Conservation (phyloP, 2,888 invertebrate species). For the Drosophila subquinaria region DNA sequence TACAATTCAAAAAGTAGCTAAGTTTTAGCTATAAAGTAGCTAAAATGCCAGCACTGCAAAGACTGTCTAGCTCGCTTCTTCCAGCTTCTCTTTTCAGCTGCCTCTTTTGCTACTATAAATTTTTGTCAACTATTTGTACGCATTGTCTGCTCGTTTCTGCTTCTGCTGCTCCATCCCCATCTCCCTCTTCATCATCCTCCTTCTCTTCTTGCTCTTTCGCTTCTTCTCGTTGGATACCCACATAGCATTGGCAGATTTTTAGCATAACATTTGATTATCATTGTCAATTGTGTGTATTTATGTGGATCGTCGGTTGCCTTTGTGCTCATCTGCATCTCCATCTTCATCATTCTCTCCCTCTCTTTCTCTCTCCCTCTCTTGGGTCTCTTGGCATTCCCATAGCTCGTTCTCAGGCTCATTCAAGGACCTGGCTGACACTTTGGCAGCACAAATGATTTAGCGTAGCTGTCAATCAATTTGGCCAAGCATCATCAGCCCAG, state of each 20-base stretch:
- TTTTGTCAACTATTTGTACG: constrained; percentile 82
- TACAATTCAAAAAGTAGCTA: not conserved
- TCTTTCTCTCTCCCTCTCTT: not conserved
- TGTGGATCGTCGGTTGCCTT: constrained; percentile 70
- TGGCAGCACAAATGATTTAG: constrained; percentile 78
- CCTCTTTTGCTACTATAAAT: constrained; percentile 75
- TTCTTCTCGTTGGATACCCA: constrained; percentile 18
- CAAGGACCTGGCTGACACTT: constrained; percentile 57
- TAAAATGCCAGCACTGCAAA: not conserved
- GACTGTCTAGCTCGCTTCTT: constrained; percentile 35
- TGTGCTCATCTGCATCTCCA: constrained; percentile 43
- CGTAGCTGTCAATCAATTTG: constrained; percentile 73
- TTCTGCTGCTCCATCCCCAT: constrained; percentile 17
- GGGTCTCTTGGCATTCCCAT: not conserved
- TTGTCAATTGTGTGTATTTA: constrained; percentile 75
- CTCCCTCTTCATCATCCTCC: constrained; percentile 12
- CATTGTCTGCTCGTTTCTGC: constrained; percentile 63
- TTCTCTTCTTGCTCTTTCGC: constrained; percentile 1
- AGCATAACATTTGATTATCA: constrained; percentile 80
- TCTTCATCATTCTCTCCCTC: constrained; percentile 1
- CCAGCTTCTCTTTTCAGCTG: constrained; percentile 9
- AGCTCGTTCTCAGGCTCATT: constrained; percentile 4
- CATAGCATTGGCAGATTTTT: constrained; percentile 69
- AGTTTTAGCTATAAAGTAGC: not conserved
- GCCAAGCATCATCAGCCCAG: constrained; percentile 32